Evolutionary conservation across 2,113 vertebrate species (phyloP).

Genomic region (Perognathus longimembris): DNA sequence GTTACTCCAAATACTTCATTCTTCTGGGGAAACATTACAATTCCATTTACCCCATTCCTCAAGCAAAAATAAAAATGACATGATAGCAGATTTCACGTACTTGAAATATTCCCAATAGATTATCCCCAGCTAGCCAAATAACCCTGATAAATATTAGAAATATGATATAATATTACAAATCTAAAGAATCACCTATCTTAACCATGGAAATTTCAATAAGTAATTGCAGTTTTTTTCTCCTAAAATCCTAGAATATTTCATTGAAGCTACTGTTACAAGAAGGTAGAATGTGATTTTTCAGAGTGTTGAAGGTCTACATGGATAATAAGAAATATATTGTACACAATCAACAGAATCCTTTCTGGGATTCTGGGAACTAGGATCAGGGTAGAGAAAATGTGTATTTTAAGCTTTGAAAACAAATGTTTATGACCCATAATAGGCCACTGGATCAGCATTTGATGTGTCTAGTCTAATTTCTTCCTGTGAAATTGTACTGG

Average conservation of each 20-base stretch:
- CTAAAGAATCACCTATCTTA: constrained; percentile 26
- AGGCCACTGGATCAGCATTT: constrained; percentile 58
- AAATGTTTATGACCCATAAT: constrained; percentile 70
- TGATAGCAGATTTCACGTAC: background rate
- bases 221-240: background rate
- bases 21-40: background rate
- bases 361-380: background rate
- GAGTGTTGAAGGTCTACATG: background rate
- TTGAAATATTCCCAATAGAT: background rate
- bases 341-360: background rate
- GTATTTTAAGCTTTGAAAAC: constrained; percentile 71
- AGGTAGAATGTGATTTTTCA: background rate
- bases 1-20: background rate
- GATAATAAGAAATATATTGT: background rate
- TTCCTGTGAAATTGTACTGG: constrained; percentile 72
- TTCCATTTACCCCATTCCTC: background rate
- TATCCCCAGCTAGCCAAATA: background rate
- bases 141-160: constrained; percentile 1
- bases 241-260: constrained; percentile 38
- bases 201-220: constrained; percentile 34
- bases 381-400: background rate
- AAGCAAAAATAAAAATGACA: background rate
- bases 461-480: constrained; percentile 68
- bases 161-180: background rate
- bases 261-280: background rate